phyloP scores from a whole-genome alignment of 2,888 invertebrate genomes.

The Carabus problematicus region DNA sequence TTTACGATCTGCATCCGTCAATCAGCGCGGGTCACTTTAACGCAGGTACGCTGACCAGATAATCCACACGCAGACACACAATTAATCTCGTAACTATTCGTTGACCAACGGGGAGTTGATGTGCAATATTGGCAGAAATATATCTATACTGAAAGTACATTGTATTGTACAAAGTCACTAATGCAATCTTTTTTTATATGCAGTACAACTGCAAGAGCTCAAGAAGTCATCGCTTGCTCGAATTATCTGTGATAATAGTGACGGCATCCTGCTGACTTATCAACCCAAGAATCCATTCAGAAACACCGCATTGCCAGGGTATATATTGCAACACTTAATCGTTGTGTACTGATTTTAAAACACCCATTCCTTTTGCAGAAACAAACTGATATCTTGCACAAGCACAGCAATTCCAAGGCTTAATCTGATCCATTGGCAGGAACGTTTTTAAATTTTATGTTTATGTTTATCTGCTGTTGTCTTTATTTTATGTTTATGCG shows the following conservation, averaged over 20 bases:
- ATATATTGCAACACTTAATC: too few species aligned
- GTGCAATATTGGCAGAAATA: too few species aligned
- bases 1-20: conserved; percentile 74
- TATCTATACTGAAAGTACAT: too few species aligned
- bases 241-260: conserved; percentile 78
- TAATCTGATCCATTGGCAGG: conserved; percentile 69
- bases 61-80: conserved; percentile 42
- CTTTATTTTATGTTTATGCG: neutral
- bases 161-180: conserved; percentile 1
- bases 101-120: too few species aligned
- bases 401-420: conserved; percentile 66
- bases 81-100: neutral
- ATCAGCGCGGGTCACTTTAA: conserved; percentile 73
- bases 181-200: conserved; percentile 45
- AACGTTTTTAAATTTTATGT: conserved; percentile 28
- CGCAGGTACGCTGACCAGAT: too few species aligned
- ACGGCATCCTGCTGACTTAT: conserved; percentile 66
- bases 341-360: too few species aligned
- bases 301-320: conserved; percentile 67
- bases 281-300: conserved; percentile 68
- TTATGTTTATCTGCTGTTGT: neutral
- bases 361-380: conserved; percentile 63
- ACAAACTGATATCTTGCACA: conserved; percentile 69
- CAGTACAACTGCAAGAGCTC: conserved; percentile 74
- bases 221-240: conserved; percentile 72